A percentile compares a stretch with the other conserved stretches of the same genome.
Conservation (phyloP, 2,797 vertebrate species). For the Lacerta bilineata region DNA sequence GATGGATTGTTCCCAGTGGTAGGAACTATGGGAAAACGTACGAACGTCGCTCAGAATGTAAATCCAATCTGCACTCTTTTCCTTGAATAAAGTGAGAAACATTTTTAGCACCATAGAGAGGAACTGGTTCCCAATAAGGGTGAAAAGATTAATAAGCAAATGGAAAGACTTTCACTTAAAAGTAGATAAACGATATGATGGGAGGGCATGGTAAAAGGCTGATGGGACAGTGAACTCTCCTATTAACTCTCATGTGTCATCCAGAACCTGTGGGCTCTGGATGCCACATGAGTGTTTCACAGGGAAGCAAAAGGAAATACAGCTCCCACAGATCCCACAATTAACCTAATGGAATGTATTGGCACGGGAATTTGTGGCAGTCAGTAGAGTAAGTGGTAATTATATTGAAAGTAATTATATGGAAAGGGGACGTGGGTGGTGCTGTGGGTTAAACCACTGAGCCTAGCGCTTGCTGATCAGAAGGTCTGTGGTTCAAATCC, state of each 20-base stretch:
- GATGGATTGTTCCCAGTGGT: neutral
- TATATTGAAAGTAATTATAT: neutral
- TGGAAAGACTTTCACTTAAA: neutral
- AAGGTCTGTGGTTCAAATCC: too few species aligned
- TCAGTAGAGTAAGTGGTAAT: neutral
- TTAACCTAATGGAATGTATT: constrained; percentile 31
- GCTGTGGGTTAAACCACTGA: too few species aligned
- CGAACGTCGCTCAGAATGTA: neutral
- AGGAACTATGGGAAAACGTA: neutral
- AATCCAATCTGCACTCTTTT: neutral
- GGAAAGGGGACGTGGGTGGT: too few species aligned
- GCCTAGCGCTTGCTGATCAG: too few species aligned
- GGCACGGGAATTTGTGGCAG: constrained; percentile 6
- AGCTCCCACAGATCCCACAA: neutral
- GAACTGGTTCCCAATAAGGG: neutral
- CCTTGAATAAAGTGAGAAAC: neutral
- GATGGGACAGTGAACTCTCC: neutral
- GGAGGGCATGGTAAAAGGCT: neutral
- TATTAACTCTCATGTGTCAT: neutral
- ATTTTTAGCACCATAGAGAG: neutral
- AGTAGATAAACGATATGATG: neutral
- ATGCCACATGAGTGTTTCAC: neutral
- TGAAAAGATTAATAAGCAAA: neutral
- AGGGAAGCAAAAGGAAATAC: neutral
- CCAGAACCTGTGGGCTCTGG: neutral